Evolutionary conservation across 23 tunicate species (phyloP).

Genomic region (Phallusia fumigata): DNA sequence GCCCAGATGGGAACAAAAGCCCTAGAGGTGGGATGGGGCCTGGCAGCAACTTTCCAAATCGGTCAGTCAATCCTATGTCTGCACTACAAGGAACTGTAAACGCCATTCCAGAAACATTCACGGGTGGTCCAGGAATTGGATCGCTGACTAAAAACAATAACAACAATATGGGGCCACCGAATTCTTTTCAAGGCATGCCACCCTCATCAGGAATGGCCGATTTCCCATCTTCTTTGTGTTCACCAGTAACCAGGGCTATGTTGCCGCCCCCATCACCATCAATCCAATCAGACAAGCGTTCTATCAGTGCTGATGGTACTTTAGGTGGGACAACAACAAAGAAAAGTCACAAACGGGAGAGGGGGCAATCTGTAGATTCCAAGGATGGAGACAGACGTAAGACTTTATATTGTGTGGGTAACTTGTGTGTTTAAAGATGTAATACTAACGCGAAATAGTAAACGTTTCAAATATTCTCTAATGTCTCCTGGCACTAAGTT

Average conservation of each 20-base stretch:
- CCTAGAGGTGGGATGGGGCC: slow-evolving; percentile 32
- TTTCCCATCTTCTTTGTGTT: slow-evolving; percentile 21
- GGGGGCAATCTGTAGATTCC: slow-evolving; percentile 76
- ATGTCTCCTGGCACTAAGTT: too few species aligned
- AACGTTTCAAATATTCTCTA: too few species aligned
- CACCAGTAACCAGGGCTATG: slow-evolving; percentile 29
- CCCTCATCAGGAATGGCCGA: slow-evolving; percentile 34
- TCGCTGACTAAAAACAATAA: slow-evolving; percentile 46
- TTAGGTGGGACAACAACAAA: slow-evolving; percentile 5
- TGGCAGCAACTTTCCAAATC: background rate
- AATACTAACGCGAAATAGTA: too few species aligned
- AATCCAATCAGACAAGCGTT: slow-evolving; percentile 55
- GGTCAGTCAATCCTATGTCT: slow-evolving; percentile 75
- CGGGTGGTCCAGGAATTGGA: background rate
- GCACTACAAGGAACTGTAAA: slow-evolving; percentile 83
- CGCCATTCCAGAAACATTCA: slow-evolving; percentile 65
- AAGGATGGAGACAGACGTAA: slow-evolving; percentile 67
- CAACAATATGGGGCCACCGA: slow-evolving; percentile 75
- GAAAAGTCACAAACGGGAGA: slow-evolving; percentile 61
- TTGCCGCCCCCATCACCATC: slow-evolving; percentile 75
- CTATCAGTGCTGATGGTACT: slow-evolving; percentile 68
- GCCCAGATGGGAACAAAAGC: slow-evolving; percentile 42
- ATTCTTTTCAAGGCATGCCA: slow-evolving; percentile 35
- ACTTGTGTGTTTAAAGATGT: too few species aligned
- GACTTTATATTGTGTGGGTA: background rate